These are phyloP conservation scores for Eupithecia subfuscata DNA, from an alignment of 2,888 invertebrate genomes.

Conservation along the genomic window DNA sequence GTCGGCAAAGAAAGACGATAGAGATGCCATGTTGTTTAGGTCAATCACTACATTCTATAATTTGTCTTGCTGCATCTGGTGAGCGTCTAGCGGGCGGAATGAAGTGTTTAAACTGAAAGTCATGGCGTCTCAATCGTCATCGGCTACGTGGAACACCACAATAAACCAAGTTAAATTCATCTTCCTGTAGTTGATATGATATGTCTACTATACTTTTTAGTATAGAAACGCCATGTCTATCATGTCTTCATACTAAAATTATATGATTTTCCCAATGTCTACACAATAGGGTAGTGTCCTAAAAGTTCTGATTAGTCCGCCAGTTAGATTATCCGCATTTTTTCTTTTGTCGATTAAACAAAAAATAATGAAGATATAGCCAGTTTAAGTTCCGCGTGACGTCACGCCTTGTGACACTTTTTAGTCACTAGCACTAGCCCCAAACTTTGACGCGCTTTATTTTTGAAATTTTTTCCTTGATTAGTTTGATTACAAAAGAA, in stretches of 20 bases:
- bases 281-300: not conserved
- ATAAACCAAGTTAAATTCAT: not conserved
- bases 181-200: not conserved
- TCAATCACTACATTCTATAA: not conserved
- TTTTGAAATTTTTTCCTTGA: too few species aligned
- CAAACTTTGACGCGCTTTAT: too few species aligned
- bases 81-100: conserved; percentile 96
- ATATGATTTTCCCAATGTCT: not conserved
- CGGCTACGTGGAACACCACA: not conserved
- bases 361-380: too few species aligned
- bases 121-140: not conserved
- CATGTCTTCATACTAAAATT: not conserved
- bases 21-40: not conserved
- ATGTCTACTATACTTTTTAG: not conserved
- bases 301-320: too few species aligned
- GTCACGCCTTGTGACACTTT: too few species aligned
- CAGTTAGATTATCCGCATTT: too few species aligned
- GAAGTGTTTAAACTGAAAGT: not conserved
- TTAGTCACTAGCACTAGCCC: too few species aligned
- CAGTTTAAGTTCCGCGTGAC: too few species aligned
- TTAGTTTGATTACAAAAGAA: too few species aligned
- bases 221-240: not conserved
- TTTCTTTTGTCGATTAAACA: too few species aligned
- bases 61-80: conserved; percentile 87
- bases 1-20: not conserved